Conservation (phyloP, 2,797 vertebrate genomes). For the Sylvia borin region DNA sequence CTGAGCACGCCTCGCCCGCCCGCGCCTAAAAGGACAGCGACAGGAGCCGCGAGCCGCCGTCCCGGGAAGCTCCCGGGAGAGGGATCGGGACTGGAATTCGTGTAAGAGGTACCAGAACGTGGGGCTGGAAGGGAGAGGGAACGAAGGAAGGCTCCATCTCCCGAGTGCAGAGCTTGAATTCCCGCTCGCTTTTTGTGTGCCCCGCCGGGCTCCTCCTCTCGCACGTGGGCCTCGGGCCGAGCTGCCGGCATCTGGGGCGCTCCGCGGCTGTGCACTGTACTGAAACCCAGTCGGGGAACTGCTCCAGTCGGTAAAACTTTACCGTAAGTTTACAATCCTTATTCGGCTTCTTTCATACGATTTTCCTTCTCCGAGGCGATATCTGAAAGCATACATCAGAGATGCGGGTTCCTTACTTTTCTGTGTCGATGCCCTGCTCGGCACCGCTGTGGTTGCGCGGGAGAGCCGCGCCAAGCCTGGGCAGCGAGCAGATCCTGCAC, state of each 20-base stretch:
- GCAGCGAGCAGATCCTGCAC: neutral
- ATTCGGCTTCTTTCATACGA: neutral
- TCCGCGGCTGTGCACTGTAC: fast-evolving
- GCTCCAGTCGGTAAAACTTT: fast-evolving
- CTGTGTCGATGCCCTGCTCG: neutral
- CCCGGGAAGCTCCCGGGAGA: fast-evolving
- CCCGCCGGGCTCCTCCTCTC: fast-evolving
- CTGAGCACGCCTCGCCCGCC: no score
- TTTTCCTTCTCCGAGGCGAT: neutral
- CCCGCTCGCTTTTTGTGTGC: fast-evolving
- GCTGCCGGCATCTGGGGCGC: fast-evolving
- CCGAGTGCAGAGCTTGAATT: fast-evolving
- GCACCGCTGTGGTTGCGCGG: fast-evolving
- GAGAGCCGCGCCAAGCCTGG: neutral
- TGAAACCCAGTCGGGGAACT: neutral
- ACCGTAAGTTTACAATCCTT: neutral
- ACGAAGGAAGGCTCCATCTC: fast-evolving
- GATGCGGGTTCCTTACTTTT: fast-evolving
- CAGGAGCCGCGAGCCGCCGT: no score
- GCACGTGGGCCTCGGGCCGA: no score
- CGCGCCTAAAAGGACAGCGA: neutral
- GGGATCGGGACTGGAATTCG: fast-evolving
- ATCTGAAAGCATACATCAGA: neutral
- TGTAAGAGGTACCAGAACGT: neutral
- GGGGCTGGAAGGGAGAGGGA: fast-evolving